Percentiles rank a stretch among this genome's conserved stretches.
Evolutionary conservation across 2,113 vertebrate genomes (phyloP).

Genomic region (Murina feae): DNA sequence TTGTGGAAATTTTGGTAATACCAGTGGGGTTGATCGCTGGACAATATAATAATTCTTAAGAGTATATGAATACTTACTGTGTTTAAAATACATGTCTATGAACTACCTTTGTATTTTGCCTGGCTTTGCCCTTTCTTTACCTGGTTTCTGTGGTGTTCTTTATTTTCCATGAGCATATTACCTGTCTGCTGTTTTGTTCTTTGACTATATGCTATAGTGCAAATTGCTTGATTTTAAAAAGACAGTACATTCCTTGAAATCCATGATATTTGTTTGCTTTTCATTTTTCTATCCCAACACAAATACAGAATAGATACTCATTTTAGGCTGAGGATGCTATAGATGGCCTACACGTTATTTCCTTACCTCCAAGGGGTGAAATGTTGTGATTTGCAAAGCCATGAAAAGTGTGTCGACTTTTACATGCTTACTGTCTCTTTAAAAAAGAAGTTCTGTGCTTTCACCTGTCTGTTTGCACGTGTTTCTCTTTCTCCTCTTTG

Average conservation of each 20-base stretch:
- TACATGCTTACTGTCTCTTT: constrained; percentile 79
- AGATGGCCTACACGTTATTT: constrained; percentile 12
- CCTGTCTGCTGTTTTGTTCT: constrained; percentile 67
- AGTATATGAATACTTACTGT: background rate
- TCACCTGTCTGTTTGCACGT: constrained; percentile 85
- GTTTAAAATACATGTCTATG: background rate
- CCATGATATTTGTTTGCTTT: constrained; percentile 49
- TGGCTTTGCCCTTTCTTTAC: constrained; percentile 68
- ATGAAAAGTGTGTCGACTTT: constrained; percentile 55
- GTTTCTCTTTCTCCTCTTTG: constrained; percentile 78
- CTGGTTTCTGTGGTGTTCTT: constrained; percentile 61
- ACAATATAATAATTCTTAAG: background rate
- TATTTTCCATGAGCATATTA: constrained; percentile 74
- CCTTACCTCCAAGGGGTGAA: constrained; percentile 49
- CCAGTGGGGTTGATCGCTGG: background rate
- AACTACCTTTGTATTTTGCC: constrained; percentile 50
- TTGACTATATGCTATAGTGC: constrained; percentile 59
- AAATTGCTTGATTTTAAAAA: constrained; percentile 74
- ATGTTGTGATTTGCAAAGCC: constrained; percentile 55
- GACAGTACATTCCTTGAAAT: constrained; percentile 71
- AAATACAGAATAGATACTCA: constrained; percentile 39
- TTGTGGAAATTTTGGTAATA: background rate
- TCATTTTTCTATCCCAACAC: constrained; percentile 44
- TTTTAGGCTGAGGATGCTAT: constrained; percentile 36
- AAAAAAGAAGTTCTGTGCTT: constrained; percentile 79